Evolutionary conservation across 2,888 invertebrate species (phyloP), one percentile per base, ranked within the genome.

Genomic region (Sicus ferrugineus): DNA sequence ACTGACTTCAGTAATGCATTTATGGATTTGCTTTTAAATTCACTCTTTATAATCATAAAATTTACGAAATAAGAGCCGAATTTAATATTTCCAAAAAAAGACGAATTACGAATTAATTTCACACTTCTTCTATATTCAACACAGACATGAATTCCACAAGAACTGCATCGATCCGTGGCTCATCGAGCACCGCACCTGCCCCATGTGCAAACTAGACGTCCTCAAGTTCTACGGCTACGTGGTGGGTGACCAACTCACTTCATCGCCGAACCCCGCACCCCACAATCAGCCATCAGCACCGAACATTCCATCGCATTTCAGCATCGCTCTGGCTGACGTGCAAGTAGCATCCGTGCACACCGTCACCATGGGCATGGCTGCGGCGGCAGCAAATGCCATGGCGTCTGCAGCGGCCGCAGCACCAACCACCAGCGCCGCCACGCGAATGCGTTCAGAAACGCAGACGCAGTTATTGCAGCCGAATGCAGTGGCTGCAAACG

Each of bases 161-260:
- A 91, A 89, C 79, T 97, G 97, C 88, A 96, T 97, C 80, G 97
- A 97, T 87, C 97, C 96, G 21, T 97, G 97, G 97, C 88, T 97
- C 72, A 87, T 97, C 80, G 96, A 97, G 82, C 96, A 97, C 85
- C 89, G 96, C 74, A 96, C 96, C 38, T 97, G 97, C 85, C 97
- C 97, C 11, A 96, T 97, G 95, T 97, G 97, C 87, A 97, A 97
- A 86, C 91, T 95, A 90, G 97, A 97, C 86, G 97, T 97, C 77
- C 89, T 97, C 73, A 93, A 95, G 81, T 91, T 93, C 83, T 94
- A 94, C 81, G 94, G 94, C 74, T 93, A 92, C 86, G 92, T 93
- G 89, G 93, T 93, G 85, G 90, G 92, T 89, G 86, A 84, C 74
- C 81, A 82, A 77, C 81, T 82, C 66, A 78, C 79, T 74, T 77